Conservation (phyloP, 2,888 invertebrate species). For the Portevinia maculata region DNA sequence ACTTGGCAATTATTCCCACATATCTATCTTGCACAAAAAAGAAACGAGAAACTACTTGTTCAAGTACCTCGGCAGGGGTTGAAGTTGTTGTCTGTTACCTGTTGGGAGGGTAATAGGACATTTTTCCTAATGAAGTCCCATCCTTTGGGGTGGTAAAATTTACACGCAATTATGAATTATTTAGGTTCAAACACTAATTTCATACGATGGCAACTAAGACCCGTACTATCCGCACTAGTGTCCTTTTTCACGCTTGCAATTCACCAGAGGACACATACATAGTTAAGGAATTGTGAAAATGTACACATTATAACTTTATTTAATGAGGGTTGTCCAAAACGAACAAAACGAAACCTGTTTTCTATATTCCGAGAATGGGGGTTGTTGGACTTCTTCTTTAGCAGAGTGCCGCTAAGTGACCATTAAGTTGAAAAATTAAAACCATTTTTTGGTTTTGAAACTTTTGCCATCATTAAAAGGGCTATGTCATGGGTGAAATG, state of each 20-base stretch:
- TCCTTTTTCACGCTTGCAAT: slow-evolving; percentile 46
- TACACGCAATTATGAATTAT: slow-evolving; percentile 66
- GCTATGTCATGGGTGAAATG: slow-evolving; percentile 55
- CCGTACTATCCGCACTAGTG: background rate
- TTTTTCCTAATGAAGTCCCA: slow-evolving; percentile 38
- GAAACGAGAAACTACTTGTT: too few relatives aligned
- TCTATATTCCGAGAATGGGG: background rate
- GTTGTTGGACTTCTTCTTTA: slow-evolving; percentile 13
- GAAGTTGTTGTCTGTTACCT: background rate
- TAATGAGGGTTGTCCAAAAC: slow-evolving; percentile 61
- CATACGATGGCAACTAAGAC: slow-evolving; percentile 63
- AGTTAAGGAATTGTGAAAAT: slow-evolving; percentile 22
- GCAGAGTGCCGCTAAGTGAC: slow-evolving; percentile 63
- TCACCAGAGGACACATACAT: slow-evolving; percentile 34
- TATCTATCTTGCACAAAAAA: too few relatives aligned
- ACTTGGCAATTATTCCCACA: too few relatives aligned
- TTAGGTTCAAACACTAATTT: slow-evolving; percentile 64
- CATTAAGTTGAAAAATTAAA: slow-evolving; percentile 74
- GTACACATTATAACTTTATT: slow-evolving; percentile 73
- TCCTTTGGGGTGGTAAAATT: slow-evolving; percentile 25
- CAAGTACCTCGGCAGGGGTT: background rate
- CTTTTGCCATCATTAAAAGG: slow-evolving; percentile 66
- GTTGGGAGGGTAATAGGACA: slow-evolving; percentile 11
- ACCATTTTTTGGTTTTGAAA: slow-evolving; percentile 73
- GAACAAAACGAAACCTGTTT: slow-evolving; percentile 44